A percentile compares a stretch with the other conserved stretches of the same genome.
Evolutionary conservation across 2,113 vertebrate species (phyloP).

Genomic region (Ophthalmolycus amberensis): DNA sequence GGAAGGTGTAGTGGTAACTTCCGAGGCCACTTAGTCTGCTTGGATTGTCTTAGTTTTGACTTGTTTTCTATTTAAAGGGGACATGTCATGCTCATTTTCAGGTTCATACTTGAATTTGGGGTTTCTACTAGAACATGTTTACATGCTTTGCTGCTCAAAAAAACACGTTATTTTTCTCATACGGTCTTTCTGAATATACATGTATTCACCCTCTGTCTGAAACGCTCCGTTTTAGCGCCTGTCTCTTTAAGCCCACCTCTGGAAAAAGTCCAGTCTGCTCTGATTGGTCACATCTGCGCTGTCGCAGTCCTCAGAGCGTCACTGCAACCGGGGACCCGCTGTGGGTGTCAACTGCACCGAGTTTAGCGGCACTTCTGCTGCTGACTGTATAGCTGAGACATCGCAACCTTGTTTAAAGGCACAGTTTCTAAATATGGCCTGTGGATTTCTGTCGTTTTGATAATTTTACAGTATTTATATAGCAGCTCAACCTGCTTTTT

Average conservation of each 20-base stretch:
- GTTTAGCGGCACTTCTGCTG: no score
- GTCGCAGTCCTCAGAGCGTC: neutral
- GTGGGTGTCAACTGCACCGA: neutral
- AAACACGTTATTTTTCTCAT: neutral
- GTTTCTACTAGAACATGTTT: neutral
- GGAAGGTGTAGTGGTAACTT: neutral
- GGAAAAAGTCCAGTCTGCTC: neutral
- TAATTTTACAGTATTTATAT: neutral
- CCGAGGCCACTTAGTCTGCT: neutral
- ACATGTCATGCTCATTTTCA: neutral
- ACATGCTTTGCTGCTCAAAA: neutral
- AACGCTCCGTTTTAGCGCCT: neutral
- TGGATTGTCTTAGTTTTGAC: neutral
- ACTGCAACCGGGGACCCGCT: neutral
- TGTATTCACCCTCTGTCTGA: neutral
- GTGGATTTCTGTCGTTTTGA: neutral
- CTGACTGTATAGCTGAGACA: neutral
- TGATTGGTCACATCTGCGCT: neutral
- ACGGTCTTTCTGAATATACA: neutral
- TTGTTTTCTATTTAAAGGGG: neutral
- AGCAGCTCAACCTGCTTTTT: neutral
- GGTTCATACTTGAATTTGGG: neutral
- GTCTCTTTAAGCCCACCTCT: neutral
- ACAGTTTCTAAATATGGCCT: neutral
- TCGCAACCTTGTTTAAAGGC: neutral